These are phyloP conservation scores for Circaetus cinerascens DNA, from an alignment of 2,113 vertebrate genomes.

Conservation along the genomic window DNA sequence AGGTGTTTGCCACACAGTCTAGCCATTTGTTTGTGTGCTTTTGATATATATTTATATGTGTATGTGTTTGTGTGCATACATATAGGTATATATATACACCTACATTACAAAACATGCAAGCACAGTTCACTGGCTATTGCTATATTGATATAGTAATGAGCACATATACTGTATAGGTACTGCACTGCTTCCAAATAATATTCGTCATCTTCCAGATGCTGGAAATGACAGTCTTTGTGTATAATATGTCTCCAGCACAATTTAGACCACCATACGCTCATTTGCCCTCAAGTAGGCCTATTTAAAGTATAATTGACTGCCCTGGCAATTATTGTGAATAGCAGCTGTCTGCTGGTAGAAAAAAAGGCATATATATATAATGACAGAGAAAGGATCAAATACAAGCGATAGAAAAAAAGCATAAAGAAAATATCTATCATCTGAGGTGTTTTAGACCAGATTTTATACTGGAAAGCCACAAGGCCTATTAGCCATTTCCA, in stretches of 20 bases:
- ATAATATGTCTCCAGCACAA: slow-evolving; percentile 74
- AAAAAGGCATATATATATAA: slow-evolving; percentile 76
- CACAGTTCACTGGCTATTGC: neutral
- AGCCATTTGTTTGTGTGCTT: neutral
- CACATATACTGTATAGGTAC: neutral
- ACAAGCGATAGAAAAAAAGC: slow-evolving; percentile 66
- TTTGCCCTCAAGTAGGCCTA: slow-evolving; percentile 84
- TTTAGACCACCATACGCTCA: slow-evolving; percentile 76
- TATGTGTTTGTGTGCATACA: neutral
- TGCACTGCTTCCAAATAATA: slow-evolving; percentile 58
- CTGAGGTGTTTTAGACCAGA: slow-evolving; percentile 70
- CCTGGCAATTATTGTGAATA: slow-evolving; percentile 82
- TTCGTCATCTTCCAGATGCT: slow-evolving; percentile 76
- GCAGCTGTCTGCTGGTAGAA: slow-evolving; percentile 76
- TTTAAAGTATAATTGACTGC: slow-evolving; percentile 87
- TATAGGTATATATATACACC: fast-evolving
- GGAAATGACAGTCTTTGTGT: slow-evolving; percentile 74
- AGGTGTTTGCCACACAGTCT: neutral
- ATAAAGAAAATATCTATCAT: slow-evolving; percentile 78
- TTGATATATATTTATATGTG: neutral
- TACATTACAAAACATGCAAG: neutral
- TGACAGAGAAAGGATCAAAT: slow-evolving; percentile 78
- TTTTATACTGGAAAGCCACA: slow-evolving; percentile 72
- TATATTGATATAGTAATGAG: neutral
- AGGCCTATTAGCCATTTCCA: slow-evolving; percentile 75